phyloP scores from a whole-genome alignment of 2,888 invertebrate genomes.

The Eupithecia inturbata region DNA sequence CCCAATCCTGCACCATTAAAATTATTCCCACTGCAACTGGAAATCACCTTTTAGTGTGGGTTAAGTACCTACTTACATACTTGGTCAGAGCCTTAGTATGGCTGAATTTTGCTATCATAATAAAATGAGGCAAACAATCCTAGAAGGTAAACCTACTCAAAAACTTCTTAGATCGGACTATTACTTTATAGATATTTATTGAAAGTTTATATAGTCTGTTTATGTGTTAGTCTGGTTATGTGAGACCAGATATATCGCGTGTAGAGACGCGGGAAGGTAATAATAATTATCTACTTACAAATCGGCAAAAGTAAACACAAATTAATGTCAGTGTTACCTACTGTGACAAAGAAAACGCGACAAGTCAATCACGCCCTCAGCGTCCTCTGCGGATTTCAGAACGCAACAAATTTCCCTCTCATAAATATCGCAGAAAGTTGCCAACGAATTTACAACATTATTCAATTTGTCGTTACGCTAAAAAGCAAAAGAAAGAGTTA shows the following conservation, averaged over 20 bases:
- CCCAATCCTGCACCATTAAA: slow-evolving; percentile 63
- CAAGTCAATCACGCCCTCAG: slow-evolving; percentile 26
- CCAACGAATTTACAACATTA: slow-evolving; percentile 63
- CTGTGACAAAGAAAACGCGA: slow-evolving; percentile 36
- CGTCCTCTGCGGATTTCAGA: slow-evolving; percentile 37
- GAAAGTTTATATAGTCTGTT: too few relatives aligned
- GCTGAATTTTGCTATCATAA: not conserved
- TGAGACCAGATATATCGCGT: not conserved
- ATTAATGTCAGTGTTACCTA: slow-evolving; percentile 35
- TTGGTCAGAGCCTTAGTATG: not conserved
- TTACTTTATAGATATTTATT: not conserved
- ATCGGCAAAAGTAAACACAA: slow-evolving; percentile 25
- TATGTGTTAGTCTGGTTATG: too few relatives aligned
- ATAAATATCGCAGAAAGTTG: slow-evolving; percentile 43
- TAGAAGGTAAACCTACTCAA: not conserved
- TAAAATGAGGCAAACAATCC: not conserved
- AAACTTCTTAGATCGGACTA: not conserved
- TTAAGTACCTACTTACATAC: not conserved
- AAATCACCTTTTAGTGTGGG: slow-evolving; percentile 41
- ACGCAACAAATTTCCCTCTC: slow-evolving; percentile 45
- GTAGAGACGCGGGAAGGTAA: not conserved
- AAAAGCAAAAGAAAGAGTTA: slow-evolving; percentile 66
- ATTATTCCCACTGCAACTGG: slow-evolving; percentile 50
- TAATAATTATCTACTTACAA: not conserved
- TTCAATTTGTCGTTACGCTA: slow-evolving; percentile 74